Evolutionary conservation across 2,113 vertebrate species (phyloP), one percentile per base, ranked within the genome.

Genomic region (Otocyon megalotis): DNA sequence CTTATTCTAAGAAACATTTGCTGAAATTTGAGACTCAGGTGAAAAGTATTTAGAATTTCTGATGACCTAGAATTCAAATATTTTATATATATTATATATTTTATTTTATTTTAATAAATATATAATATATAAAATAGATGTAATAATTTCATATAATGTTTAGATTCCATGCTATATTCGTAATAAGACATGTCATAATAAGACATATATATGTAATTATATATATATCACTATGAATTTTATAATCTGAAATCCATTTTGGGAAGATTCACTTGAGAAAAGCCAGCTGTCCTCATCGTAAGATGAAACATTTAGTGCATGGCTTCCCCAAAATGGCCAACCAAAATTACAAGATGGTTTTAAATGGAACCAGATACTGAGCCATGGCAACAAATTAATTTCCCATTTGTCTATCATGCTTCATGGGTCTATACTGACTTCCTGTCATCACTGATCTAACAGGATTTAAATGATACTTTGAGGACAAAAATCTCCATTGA

Each of bases 381-480:
- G 93, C 43, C 74, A 71, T 86, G 37, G 26, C 19, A 96, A 24
- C 65, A 95, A 95, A 89, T 62, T 92, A 80, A 86, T 95, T 90
- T 96, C 94, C 63, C 74, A 3, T 85, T 95, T 96, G 9, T 93
- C 86, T 58, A 7, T 80, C 32, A 96, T 65, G 24, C 87, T 77
- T 88, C 30, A 0, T 90, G 77, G 53, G 60, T 72, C 93, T 85
- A 19, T 90, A 93, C 60, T 97, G 96, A 94, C 30, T 96, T 98
- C 65, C 83, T 98, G 93, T 93, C 97, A 85, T 90, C 80, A 2
- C 82, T 96, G 35, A 90, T 86, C 81, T 83, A 87, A 87, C n/a
- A 71, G 89, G 83, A 97, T 96, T 94, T 96, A 96, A 97, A 97
- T 90, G 62, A 22, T 96, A 89, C 94, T 95, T 97, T 98, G 8